Evolutionary conservation across 2,888 invertebrate species (phyloP), one percentile per base, ranked within the genome.

Genomic region (Morpho deidamia): DNA sequence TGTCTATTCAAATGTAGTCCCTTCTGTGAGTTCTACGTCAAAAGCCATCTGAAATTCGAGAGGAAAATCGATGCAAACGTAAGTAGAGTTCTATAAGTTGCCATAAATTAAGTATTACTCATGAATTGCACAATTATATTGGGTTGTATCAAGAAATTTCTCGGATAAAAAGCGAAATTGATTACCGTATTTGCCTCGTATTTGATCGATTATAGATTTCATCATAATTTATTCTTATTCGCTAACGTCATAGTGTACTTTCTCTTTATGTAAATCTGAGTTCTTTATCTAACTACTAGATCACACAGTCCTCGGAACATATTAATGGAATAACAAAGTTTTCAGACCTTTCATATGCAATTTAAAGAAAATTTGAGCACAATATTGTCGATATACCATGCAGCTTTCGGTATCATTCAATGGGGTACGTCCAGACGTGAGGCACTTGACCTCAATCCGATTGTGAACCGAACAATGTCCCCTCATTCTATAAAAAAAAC

Each of bases 1-100:
- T 89, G 83, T 74, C 79, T 74, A 74, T 86, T 90, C 90, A 86
- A 89, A 90, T 90, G 90, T 90, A 90, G 90, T 88, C 90, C 77
- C 75, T 69, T 83, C 81, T 68, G 83, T 79, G 74, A 68, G 74
- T 65, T 67, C 65, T 62, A 81, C 70, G 66, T 72, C 69, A 78
- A 80, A 81, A 74, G 75, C 76, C 71, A 76, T 60, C 68, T 72
- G 73, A 76, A 78, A 63, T 78, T 76, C 79, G 78, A 81, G 81
- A 83, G 81, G 76, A 83, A 84, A 86, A 85, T 84, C 81, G 70
- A 89, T 89, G 89, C 73, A 79, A 83, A 82, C 76, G 89, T 89
- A 72, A 88, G 89, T 88, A 37, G 43, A 48, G 56, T 45, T 44
- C 47, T 45, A 38, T 33, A 41, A 34, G 39, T 51, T 35, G 42